Evolutionary conservation across 2,888 invertebrate genomes (phyloP).

Genomic region (Habroteleia sp.): DNA sequence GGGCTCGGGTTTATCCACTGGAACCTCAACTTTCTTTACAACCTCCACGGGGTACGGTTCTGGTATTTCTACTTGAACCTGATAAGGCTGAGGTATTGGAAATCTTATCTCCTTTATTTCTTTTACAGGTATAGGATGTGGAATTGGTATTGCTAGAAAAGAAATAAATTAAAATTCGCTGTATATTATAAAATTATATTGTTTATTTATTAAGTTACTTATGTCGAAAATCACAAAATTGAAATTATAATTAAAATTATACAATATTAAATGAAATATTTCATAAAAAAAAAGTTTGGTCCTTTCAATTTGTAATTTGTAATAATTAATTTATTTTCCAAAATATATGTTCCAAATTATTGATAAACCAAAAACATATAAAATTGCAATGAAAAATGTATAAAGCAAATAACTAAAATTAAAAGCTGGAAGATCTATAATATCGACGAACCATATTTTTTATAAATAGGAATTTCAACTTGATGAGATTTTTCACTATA

Average conservation of each 20-base stretch:
- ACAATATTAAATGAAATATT: no score
- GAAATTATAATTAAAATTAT: no score
- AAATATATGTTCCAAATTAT: no score
- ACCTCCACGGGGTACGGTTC: slow-evolving; percentile 81
- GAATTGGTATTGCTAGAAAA: slow-evolving; percentile 82
- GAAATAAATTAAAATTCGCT: slow-evolving; percentile 29
- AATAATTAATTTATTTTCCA: no score
- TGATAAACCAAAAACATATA: no score
- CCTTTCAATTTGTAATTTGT: no score
- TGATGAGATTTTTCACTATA: slow-evolving; percentile 76
- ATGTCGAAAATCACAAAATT: no score
- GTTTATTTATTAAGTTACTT: no score
- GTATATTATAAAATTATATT: no score
- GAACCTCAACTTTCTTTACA: slow-evolving; percentile 82
- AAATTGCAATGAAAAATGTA: no score
- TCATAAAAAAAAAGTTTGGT: no score
- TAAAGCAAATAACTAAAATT: no score
- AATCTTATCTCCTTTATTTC: slow-evolving; percentile 83
- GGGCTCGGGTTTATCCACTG: slow-evolving; percentile 83
- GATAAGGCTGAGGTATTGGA: slow-evolving; percentile 84
- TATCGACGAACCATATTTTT: slow-evolving; percentile 71
- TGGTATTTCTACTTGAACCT: slow-evolving; percentile 82
- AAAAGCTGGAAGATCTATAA: background rate
- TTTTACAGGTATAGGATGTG: slow-evolving; percentile 83
- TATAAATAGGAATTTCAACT: slow-evolving; percentile 77